A percentile compares a stretch with the other conserved stretches of the same genome.
Evolutionary conservation across 2,888 invertebrate genomes (phyloP).

Genomic region (Eilema sororculum): DNA sequence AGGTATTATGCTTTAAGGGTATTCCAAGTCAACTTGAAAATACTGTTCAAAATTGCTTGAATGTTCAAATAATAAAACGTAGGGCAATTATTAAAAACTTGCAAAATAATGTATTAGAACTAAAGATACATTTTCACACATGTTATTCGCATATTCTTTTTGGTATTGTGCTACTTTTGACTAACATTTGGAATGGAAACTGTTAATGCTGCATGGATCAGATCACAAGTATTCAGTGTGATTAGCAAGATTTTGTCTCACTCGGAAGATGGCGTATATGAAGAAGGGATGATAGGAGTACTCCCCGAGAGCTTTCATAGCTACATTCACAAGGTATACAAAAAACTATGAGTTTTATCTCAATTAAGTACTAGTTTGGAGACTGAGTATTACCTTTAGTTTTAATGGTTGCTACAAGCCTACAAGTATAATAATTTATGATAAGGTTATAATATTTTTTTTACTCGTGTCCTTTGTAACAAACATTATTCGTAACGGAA

Average conservation of each 20-base stretch:
- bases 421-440: no score
- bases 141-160: background rate
- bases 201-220: constrained; percentile 77
- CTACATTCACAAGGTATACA: constrained; percentile 66
- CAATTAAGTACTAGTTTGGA: background rate
- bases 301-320: constrained; percentile 78
- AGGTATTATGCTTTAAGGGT: constrained; percentile 61
- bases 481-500: no score
- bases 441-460: no score
- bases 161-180: background rate
- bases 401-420: no score
- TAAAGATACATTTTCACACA: background rate
- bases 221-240: constrained; percentile 97
- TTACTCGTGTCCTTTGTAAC: no score
- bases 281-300: constrained; percentile 72
- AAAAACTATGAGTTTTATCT: background rate
- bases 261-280: constrained; percentile 92
- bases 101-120: no score
- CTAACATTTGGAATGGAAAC: constrained; percentile 32
- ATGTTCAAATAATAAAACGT: background rate
- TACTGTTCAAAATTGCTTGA: background rate
- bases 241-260: constrained; percentile 98
- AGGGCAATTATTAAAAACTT: no score
- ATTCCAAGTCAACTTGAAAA: background rate
- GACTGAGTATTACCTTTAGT: background rate